phyloP scores from a whole-genome alignment of 2,888 invertebrate genomes.

The Odiellus spinosus region DNA sequence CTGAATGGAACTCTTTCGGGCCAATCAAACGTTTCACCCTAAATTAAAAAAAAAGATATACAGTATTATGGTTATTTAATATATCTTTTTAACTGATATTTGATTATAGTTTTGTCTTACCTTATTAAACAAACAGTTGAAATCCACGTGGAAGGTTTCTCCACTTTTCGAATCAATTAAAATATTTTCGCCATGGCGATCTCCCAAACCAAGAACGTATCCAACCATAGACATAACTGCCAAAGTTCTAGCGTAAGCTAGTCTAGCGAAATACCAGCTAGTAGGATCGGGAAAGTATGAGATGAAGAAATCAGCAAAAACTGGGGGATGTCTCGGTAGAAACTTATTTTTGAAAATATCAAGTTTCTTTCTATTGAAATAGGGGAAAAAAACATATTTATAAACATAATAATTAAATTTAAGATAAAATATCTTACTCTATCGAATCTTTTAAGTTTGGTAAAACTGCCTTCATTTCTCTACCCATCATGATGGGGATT shows the following conservation, averaged over 20 bases:
- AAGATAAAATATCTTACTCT: constrained; percentile 13
- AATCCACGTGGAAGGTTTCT: constrained; percentile 92
- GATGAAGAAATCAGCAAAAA: constrained; percentile 84
- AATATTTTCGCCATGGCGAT: constrained; percentile 92
- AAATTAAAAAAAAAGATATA: constrained; percentile 15
- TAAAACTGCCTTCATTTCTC: constrained; percentile 46
- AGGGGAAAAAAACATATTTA: too few relatives aligned
- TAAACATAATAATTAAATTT: background rate
- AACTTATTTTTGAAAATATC: constrained; percentile 36
- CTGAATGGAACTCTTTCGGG: constrained; percentile 87
- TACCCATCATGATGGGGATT: constrained; percentile 37
- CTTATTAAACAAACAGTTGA: constrained; percentile 92
- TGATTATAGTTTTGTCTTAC: too few relatives aligned
- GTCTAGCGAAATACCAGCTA: constrained; percentile 70
- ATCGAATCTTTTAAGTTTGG: constrained; percentile 33
- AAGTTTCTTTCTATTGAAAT: constrained; percentile 18
- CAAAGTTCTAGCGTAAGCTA: constrained; percentile 73
- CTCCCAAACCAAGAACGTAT: constrained; percentile 82
- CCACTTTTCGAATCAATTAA: constrained; percentile 80
- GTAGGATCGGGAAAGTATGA: constrained; percentile 76
- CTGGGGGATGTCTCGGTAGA: constrained; percentile 56
- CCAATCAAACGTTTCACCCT: constrained; percentile 67
- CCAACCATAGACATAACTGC: constrained; percentile 98
- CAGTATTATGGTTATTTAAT: too few relatives aligned
- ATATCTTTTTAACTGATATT: too few relatives aligned